Base-by-base conservation (phyloP, 53 echinoderm and acorn worm genomes). In the Zoroaster sp. region DNA sequence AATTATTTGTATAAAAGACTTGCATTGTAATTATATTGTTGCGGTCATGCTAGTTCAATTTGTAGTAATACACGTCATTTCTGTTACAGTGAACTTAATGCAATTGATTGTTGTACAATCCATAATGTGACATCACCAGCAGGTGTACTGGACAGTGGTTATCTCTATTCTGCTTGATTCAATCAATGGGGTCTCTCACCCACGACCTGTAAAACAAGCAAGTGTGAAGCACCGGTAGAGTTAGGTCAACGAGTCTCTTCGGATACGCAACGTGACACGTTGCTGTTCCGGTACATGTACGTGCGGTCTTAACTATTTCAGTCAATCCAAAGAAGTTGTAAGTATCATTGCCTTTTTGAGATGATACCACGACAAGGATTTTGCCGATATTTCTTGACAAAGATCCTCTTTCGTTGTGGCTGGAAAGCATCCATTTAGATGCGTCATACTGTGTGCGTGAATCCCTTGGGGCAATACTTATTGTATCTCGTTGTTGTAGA, bases 201-300 rank as follows among this genome's bases (percentile, higher is more conserved):
- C 63, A 38, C 59, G 59, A 79, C 39, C 65, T 63, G 79, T 79
- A 79, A 55, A 79, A 55, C 79, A 63, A 79, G 79, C 79, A 79
- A 79, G 39, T 35, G 51, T 79, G 63, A 79, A 79, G 79, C 40
- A 59, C 59, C 34, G n/a, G 65, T 39, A 55, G 39, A 79, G 79
- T 79, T 79, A 55, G 79, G 79, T 79, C 79, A 79, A 79, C 63
- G 79, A 79, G 79, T 18, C 63, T 37, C 76, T 4, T 51, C 79
- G 38, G 37, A 63, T 53, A 37, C 37, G 37, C 13, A 63, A n/a
- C n/a, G 63, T 37, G 38, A 63, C 54, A 39, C 79, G 40, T 13
- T 49, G 14, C 12, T 23, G 47, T 47, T 76, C 76, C 76, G 46
- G 76, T 47, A 33, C 47, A 76, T 47, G 47, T 34, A 47, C 34